Evolutionary conservation across 1,140 invertebrate species (phyloP), one percentile per base, ranked within the genome.

Genomic region (Acromyrmex echinatior): DNA sequence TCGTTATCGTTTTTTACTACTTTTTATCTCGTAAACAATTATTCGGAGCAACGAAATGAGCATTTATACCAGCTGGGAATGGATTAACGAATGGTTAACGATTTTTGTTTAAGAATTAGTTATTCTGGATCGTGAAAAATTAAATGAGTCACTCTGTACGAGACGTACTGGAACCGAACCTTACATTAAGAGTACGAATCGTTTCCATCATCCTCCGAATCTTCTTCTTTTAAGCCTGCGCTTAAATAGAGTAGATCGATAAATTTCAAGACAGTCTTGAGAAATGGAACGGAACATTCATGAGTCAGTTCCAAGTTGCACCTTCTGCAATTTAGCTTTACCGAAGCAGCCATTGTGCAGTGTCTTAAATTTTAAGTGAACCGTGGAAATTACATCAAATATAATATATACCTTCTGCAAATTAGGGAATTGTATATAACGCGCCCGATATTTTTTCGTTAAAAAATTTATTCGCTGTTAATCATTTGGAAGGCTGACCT

Each of bases 211-310:
- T 68, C 79, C 6, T 81, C 56, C 35, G 35, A 25, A 51, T 65
- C 21, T 66, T 66, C 62, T 56, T 58, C 6, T 21, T 73, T 45
- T 49, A 90, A 79, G 84, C 70, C 66, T 89, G 68, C 70, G 87
- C 63, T 86, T 56, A 86, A 88, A 7, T 77, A 53, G 63, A 62
- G n/a, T 88, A 81, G 35, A 77, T 89, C 88, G 84, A 89, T 90
- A 86, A 89, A 81, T 89, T 88, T 86, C 21, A 86, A 86, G 74
- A 80, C 53, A 4, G 60, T 28, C 18, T 18, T 4, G 39, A 45
- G 35, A 39, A 49, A 45, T 16, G n/a, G 63, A 68, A 71, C 39
- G 35, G 14, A 35, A 80, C 78, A 80, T 21, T 68, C n/a, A 6
- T 10, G 63, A 63, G n/a, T 12, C 25, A 16, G 6, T 51, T 18